A percentile compares a stretch with the other conserved stretches of the same genome.
Evolutionary conservation across 2,888 invertebrate genomes (phyloP).

Genomic region (Pollenia angustigena): DNA sequence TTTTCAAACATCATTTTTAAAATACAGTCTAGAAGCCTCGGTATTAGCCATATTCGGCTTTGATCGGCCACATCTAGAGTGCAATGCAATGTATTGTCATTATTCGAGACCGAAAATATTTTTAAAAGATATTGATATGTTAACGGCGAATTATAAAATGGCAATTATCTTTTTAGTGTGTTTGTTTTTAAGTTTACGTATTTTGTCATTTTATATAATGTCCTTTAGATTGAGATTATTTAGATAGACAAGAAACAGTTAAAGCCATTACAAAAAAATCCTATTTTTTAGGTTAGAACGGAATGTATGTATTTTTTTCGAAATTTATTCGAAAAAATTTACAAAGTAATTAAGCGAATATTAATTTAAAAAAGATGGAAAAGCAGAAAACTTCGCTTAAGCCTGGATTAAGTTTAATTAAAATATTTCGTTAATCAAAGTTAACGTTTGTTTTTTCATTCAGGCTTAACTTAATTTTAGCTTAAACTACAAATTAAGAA

Average conservation of each 20-base stretch:
- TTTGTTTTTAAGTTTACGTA: slow-evolving; percentile 87
- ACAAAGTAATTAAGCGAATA: slow-evolving; percentile 38
- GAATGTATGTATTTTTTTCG: too few species aligned
- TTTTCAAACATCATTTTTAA: slow-evolving; percentile 94
- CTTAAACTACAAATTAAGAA: too few species aligned
- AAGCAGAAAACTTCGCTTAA: background rate
- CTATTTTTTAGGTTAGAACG: too few species aligned
- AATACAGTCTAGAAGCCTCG: slow-evolving; percentile 94
- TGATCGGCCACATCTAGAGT: slow-evolving; percentile 89
- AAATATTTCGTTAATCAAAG: background rate
- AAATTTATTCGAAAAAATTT: too few species aligned
- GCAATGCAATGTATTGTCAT: slow-evolving; percentile 91
- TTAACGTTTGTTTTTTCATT: too few species aligned
- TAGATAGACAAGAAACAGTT: slow-evolving; percentile 76
- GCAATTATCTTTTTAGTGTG: slow-evolving; percentile 88
- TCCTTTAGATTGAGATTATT: slow-evolving; percentile 87
- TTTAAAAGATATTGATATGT: slow-evolving; percentile 90
- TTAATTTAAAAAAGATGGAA: slow-evolving; percentile 20
- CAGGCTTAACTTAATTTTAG: too few species aligned
- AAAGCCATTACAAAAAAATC: too few species aligned
- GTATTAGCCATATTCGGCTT: slow-evolving; percentile 93
- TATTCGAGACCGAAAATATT: slow-evolving; percentile 89
- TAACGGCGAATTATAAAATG: slow-evolving; percentile 87
- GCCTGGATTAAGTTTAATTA: background rate
- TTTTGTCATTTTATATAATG: slow-evolving; percentile 88